Evolutionary conservation across 37 sponge, comb jelly and placozoan genomes (phyloP), one percentile per base, ranked within the genome.

Genomic region (Ianthella basta): DNA sequence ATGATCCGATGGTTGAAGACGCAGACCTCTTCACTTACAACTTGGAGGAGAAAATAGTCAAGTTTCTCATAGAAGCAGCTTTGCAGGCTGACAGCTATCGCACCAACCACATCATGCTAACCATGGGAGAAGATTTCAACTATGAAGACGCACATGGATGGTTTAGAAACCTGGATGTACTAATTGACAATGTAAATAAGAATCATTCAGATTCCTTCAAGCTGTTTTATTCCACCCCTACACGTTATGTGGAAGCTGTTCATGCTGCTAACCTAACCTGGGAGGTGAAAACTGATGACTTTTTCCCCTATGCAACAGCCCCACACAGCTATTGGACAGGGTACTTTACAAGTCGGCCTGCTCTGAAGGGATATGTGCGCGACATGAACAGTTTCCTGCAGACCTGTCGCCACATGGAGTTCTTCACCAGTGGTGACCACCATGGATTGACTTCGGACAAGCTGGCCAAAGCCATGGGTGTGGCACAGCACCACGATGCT

Each of bases 401-500:
- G 81, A 79, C 89, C 15, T 98, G 99, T 53, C 85, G 85, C 23
- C 99, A 98, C 67, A 19, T 94, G n/a, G 93, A 98, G 37, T 86
- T 77, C 20, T 41, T 91, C 0, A 68, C 39, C 55, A 80, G 83
- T 1, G 59, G 60, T n/a, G 39, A 67, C 15, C 19, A 19, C 39
- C 57, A 21, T 25, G 60, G 41, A 16, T 16, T 33, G 40, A 72
- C 73, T 12, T 72, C 73, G 37, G 73, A 72, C 19, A 72, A 72
- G 55, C 86, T 90, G 60, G 84, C 63, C 40, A 57, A 85, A 35
- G 95, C 99, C 37, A 89, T 96, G 93, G 99, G 94, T 32, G 93
- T 98, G 32, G 89, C 85, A 5, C 99, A 98, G 55, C 99, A 98
- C 82, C 99, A 98, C 55, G 99, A 98, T 91, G 96, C 99, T 61